Evolutionary conservation across 2,888 invertebrate genomes (phyloP).

Genomic region (Dexiosoma caninum): DNA sequence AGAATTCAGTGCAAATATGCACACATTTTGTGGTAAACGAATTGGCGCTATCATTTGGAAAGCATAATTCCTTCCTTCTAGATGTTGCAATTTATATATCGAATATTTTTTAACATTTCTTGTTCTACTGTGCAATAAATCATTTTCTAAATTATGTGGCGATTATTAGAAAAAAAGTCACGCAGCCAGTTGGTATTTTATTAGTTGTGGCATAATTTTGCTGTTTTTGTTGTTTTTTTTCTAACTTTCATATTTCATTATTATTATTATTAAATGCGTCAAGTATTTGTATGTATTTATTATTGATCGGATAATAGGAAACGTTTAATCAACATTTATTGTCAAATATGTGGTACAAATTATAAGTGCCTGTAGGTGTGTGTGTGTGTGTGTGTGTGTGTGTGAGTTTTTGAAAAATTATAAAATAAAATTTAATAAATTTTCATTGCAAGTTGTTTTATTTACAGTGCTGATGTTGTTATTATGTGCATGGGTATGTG

Average conservation of each 20-base stretch:
- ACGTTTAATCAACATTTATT: slow-evolving; percentile 53
- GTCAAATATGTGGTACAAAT: slow-evolving; percentile 29
- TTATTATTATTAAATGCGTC: background rate
- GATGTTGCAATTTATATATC: no score
- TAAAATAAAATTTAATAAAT: slow-evolving; percentile 52
- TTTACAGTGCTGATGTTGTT: background rate
- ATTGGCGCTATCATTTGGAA: no score
- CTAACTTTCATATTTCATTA: background rate
- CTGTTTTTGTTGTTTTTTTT: background rate
- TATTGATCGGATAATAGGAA: slow-evolving; percentile 45
- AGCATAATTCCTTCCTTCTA: no score
- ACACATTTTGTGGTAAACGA: no score
- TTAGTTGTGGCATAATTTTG: slow-evolving; percentile 25
- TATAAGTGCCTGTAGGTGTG: background rate
- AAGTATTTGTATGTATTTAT: slow-evolving; percentile 2
- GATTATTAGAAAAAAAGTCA: slow-evolving; percentile 9
- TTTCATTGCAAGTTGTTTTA: slow-evolving; percentile 41
- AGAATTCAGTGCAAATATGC: no score
- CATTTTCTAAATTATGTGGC: slow-evolving; percentile 54
- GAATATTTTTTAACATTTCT: background rate
- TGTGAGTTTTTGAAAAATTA: slow-evolving; percentile 26
- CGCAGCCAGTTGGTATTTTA: slow-evolving; percentile 2
- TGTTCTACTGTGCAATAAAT: slow-evolving; percentile 32
- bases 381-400: background rate
- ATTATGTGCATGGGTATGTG: background rate